Evolutionary conservation across 2,113 vertebrate genomes (phyloP).

Genomic region (Tragelaphus imberbis): DNA sequence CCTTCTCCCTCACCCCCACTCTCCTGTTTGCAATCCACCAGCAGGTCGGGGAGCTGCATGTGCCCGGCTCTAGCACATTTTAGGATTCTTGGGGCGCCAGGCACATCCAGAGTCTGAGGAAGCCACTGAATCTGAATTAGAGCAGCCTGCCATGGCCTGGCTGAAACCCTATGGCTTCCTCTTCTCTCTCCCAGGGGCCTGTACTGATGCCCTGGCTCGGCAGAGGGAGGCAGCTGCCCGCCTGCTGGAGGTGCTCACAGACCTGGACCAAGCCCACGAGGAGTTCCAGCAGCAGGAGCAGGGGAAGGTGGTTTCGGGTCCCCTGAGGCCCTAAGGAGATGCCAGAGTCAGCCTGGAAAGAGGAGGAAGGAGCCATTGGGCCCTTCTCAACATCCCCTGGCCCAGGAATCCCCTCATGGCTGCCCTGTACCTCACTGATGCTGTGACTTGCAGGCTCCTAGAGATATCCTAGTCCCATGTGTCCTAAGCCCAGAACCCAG

Average conservation of each 20-base stretch:
- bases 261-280: conserved; percentile 84
- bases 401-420: not conserved
- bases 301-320: conserved; percentile 67
- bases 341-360: not conserved
- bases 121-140: not conserved
- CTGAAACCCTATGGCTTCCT: not conserved
- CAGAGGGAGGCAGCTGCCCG: conserved; percentile 68
- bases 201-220: conserved; percentile 43
- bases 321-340: conserved; percentile 63
- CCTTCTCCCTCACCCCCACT: fast-evolving
- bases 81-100: not conserved
- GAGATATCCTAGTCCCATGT: not conserved
- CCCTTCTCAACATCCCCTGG: not conserved
- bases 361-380: not conserved
- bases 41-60: not conserved
- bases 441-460: not conserved
- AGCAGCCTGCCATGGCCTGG: not conserved
- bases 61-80: not conserved
- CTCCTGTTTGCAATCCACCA: not conserved
- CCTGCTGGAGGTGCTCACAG: conserved; percentile 82
- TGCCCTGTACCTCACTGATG: not conserved
- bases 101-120: not conserved
- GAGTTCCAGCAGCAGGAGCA: conserved; percentile 81
- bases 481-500: not conserved
- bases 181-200: conserved; percentile 40